phyloP scores from a whole-genome alignment of 2,797 vertebrate species.

The Apogon talboti region DNA sequence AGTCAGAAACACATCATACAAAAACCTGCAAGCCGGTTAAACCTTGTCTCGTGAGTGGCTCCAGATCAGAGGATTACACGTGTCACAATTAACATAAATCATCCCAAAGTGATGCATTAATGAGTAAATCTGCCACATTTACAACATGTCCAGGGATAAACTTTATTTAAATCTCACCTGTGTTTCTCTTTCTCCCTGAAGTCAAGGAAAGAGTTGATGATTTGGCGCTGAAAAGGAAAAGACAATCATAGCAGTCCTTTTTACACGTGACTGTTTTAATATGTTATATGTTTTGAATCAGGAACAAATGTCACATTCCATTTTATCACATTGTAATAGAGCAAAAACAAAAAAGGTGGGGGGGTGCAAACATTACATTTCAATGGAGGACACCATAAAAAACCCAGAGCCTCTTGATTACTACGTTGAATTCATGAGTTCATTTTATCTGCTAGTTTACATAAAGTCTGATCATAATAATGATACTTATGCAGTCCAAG shows the following conservation, averaged over 20 bases:
- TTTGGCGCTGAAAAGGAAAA: constrained; percentile 70
- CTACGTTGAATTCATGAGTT: too few relatives aligned
- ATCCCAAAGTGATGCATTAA: not conserved
- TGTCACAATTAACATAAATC: not conserved
- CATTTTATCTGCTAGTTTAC: too few relatives aligned
- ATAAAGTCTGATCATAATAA: too few relatives aligned
- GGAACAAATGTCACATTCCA: too few relatives aligned
- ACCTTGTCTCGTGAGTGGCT: not conserved
- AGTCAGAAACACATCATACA: constrained; percentile 6
- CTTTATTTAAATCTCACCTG: constrained; percentile 62
- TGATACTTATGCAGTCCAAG: too few relatives aligned
- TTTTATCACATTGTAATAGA: too few relatives aligned
- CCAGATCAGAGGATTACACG: too few relatives aligned
- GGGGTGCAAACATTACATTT: not conserved
- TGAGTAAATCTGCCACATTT: not conserved
- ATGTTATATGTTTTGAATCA: not conserved
- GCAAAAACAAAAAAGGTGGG: too few relatives aligned
- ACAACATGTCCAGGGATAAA: not conserved
- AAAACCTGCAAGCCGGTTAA: not conserved
- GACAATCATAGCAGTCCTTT: not conserved
- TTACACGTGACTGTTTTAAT: not conserved
- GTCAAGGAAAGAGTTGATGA: constrained; percentile 85
- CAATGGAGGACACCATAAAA: not conserved
- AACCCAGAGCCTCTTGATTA: too few relatives aligned
- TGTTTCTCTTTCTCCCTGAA: constrained; percentile 86